Evolutionary conservation across 2,797 vertebrate genomes (phyloP), one percentile per base, ranked within the genome.

Genomic region (Toxotes lorentzi): DNA sequence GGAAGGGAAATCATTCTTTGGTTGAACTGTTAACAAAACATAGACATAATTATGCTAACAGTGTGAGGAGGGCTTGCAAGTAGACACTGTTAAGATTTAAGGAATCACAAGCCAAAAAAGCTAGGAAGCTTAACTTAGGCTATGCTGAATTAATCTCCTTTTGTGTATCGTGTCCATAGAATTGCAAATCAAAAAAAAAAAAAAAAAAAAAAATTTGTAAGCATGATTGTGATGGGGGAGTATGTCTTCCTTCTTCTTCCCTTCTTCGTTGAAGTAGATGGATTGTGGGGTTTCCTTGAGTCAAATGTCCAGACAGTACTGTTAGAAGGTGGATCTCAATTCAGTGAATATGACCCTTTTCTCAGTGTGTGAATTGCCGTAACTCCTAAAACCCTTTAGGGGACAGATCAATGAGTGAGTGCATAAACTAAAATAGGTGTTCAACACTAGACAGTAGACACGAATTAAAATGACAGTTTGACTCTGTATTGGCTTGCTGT

Each of bases 401-500:
- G 21, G 64, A 23, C 63, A 23, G 34, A 72, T 76, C 50, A 50
- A 56, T 66, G 23, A 57, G 57, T 79, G n/a, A 81, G 50, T 67
- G 76, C 64, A 59, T 32, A 47, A 70, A 64, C 35, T 64, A 56
- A 84, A 82, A 73, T 24, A 71, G 67, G 35, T 40, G 34, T 66
- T 80, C 69, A 70, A 48, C 67, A 66, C 13, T 23, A 73, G 79
- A 76, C 75, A 63, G 81, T 51, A 23, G 70, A 87, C 85, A 76
- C 85, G 93, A 86, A 93, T 93, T 93, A 92, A 92, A 92, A 89
- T 83, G 88, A 87, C 90, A 84, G 86, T 84, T 88, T 87, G 84
- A 89, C 86, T 86, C 43, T 8, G 68, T 84, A 85, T 91, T 61
- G 86, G 85, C 59, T 86, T 78, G 73, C 80, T 90, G 85, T 91